Evolutionary conservation across 2,888 invertebrate species (phyloP), one percentile per base, ranked within the genome.

Genomic region (Pyrocoelia pectoralis): DNA sequence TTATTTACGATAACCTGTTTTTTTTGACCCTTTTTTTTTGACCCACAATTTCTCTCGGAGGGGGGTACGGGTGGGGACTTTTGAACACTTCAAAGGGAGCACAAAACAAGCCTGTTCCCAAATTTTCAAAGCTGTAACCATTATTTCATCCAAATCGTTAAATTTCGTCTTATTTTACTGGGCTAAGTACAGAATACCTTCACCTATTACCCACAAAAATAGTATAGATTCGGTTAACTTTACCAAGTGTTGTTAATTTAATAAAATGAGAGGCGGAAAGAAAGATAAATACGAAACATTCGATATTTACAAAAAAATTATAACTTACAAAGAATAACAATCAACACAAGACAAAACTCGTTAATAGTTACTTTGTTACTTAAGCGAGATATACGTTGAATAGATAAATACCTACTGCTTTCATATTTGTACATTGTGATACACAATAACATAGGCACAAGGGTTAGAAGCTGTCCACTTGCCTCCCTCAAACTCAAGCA

Each of bases 161-260:
- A n/a, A n/a, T n/a, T n/a, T n/a, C n/a, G n/a, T n/a, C n/a, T n/a
- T n/a, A n/a, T n/a, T n/a, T n/a, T n/a, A n/a, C n/a, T n/a, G n/a
- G n/a, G n/a, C n/a, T n/a, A n/a, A 56, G 46, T 61, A 61, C 61
- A 61, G 50, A 56, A 50, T 8, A 56, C 61, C 61, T 61, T 46
- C 61, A 61, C 61, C 61, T 56, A 58, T 6, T 6, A 43, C 52
- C 38, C 52, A 29, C 43, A 40, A 38, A 28, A 41, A 51, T 51
- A 41, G 8, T 40, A n/a, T n/a, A n/a, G n/a, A 14, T 56, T 10
- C 12, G 50, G 5, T 9, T 48, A 17, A 48, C 18, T n/a, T 29
- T 19, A 43, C 13, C 6, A 29, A 13, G 2, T 9, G 28, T 48
- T 17, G 24, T 24, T 24, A 8, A 24, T 24, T 24, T 5, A 33